phyloP scores from a whole-genome alignment of 2,113 vertebrate species.

The Mesocricetus auratus region DNA sequence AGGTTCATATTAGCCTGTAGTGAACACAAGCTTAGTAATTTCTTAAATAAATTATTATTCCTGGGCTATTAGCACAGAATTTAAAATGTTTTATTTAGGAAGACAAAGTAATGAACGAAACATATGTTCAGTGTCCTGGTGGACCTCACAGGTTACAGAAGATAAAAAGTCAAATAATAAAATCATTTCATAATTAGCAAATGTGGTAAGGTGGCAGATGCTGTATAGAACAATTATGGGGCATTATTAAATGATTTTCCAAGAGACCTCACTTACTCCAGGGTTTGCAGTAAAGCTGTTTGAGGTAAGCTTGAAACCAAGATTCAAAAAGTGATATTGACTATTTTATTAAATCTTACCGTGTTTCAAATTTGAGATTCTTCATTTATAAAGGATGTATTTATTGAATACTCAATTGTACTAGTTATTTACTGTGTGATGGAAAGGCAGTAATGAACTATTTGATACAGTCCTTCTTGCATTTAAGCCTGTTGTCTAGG shows the following conservation, averaged over 20 bases:
- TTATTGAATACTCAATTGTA: background rate
- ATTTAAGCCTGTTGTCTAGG: background rate
- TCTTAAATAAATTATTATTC: constrained; percentile 36
- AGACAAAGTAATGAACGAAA: background rate
- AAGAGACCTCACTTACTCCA: background rate
- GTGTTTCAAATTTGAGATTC: background rate
- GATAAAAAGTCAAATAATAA: constrained; percentile 11
- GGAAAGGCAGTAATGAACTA: background rate
- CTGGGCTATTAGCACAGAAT: constrained; percentile 7
- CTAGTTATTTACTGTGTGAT: background rate
- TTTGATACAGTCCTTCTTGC: background rate
- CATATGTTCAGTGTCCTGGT: background rate
- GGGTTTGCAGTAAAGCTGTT: background rate
- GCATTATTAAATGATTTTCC: background rate
- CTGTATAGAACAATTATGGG: background rate
- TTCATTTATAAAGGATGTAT: background rate
- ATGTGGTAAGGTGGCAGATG: background rate
- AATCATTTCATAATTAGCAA: constrained; percentile 28
- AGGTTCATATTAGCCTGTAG: background rate
- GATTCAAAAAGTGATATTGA: background rate
- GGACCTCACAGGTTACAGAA: background rate
- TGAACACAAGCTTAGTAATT: background rate
- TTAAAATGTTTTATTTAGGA: constrained; percentile 32
- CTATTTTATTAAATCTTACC: background rate
- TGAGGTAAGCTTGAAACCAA: background rate